phyloP scores from a whole-genome alignment of 2,888 invertebrate species.

The Epinotia demarniana region DNA sequence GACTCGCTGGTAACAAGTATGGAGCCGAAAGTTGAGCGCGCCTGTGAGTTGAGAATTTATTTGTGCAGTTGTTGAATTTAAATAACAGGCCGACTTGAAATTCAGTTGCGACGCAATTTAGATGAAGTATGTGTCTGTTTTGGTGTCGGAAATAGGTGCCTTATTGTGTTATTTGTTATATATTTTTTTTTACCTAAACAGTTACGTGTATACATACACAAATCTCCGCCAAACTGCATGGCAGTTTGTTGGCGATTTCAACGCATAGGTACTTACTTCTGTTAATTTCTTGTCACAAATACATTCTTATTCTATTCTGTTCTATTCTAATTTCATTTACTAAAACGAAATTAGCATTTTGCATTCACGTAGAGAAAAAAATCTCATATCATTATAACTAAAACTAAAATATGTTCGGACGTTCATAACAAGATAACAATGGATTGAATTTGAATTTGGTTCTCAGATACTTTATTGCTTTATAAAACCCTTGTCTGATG shows the following conservation, averaged over 20 bases:
- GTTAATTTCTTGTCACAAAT: too few relatives aligned
- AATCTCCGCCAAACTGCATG: too few relatives aligned
- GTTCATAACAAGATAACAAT: too few relatives aligned
- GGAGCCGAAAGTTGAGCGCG: slow-evolving; percentile 34
- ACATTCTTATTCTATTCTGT: too few relatives aligned
- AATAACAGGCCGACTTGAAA: slow-evolving; percentile 12
- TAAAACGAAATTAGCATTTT: background rate
- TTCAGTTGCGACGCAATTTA: slow-evolving; percentile 24
- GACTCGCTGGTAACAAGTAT: slow-evolving; percentile 32
- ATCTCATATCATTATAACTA: background rate
- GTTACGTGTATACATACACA: too few relatives aligned
- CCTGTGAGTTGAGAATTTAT: slow-evolving; percentile 19
- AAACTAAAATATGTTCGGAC: background rate
- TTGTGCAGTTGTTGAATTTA: slow-evolving; percentile 23
- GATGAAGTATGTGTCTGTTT: background rate
- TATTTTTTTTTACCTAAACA: too few relatives aligned
- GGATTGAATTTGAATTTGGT: too few relatives aligned
- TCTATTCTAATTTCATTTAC: background rate
- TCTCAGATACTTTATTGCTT: too few relatives aligned
- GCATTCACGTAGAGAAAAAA: background rate
- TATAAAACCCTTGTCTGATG: too few relatives aligned
- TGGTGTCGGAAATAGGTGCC: background rate
- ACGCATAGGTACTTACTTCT: too few relatives aligned
- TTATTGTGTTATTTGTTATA: background rate
- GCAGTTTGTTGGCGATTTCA: too few relatives aligned